Evolutionary conservation across 2,113 vertebrate species (phyloP).

Genomic region (Stercorarius parasiticus): DNA sequence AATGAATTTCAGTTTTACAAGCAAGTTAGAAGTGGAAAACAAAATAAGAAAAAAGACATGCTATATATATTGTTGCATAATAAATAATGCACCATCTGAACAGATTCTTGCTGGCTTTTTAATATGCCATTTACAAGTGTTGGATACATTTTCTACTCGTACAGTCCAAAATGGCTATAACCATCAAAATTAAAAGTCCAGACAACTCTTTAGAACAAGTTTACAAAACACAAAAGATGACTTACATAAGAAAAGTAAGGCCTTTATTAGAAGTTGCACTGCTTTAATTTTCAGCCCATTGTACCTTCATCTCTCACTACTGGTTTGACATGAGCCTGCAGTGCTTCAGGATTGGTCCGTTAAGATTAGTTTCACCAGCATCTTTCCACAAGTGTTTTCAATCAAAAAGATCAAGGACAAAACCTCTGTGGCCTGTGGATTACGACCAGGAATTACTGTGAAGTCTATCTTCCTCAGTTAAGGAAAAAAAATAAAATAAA

Average conservation of each 20-base stretch:
- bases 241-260: conserved; percentile 84
- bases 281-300: conserved; percentile 46
- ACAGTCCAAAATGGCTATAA: conserved; percentile 67
- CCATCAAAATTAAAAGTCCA: conserved; percentile 39
- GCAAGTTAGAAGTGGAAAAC: conserved; percentile 71
- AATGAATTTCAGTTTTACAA: conserved; percentile 81
- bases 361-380: conserved; percentile 54
- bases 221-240: conserved; percentile 73
- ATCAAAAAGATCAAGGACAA: conserved; percentile 59
- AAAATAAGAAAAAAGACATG: conserved; percentile 60
- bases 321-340: conserved; percentile 59
- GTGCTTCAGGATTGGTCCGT: conserved; percentile 83
- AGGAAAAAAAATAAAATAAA: neutral
- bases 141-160: conserved; percentile 58
- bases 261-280: conserved; percentile 79
- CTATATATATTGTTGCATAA: conserved; percentile 72
- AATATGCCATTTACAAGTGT: conserved; percentile 49
- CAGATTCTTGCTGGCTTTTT: conserved; percentile 58
- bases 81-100: conserved; percentile 72
- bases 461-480: conserved; percentile 39
- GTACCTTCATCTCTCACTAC: conserved; percentile 34
- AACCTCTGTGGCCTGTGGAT: conserved; percentile 58
- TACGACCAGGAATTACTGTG: conserved; percentile 39
- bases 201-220: conserved; percentile 61
- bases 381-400: conserved; percentile 54